Base-by-base conservation (phyloP, 2,888 invertebrate species). In the Sclerodermus sp. region DNA sequence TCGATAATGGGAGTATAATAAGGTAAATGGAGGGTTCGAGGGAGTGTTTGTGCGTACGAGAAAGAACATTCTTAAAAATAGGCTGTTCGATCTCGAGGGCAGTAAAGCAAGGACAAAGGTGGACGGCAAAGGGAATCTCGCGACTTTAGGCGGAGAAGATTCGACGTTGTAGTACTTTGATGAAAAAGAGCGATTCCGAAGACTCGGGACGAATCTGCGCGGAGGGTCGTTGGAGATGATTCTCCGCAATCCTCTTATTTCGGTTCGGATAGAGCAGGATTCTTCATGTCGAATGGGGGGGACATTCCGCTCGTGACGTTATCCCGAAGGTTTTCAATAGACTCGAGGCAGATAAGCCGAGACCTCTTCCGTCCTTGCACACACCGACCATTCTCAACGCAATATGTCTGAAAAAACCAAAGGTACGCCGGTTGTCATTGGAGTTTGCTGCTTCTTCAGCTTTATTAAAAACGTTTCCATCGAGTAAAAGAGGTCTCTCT, bases 321-420 rank as follows among this genome's bases (percentile, higher is more conserved):
- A 62, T 58, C 62, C 59, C 61, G 51, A 55, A 61, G 49, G 51
- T 63, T 66, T 66, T 66, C 64, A 64, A 67, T 59, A 49, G 62
- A 42, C 56, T 51, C 47, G 42, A 47, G 23, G 23, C 23, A 23
- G 23, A 23, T 23, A 23, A 23, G 23, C 23, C 23, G 23, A 8
- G 23, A 23, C 23, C 23, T 23, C 23, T 23, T 8, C 23, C 4
- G 23, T 8, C n/a, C n/a, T n/a, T 23, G 8, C 23, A 23, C 23
- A 23, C 8, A 23, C 3, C 3, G 23, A 8, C 23, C 23, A 23
- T 23, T 23, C 23, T 23, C 23, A 3, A 23, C 23, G 23, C 23
- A 23, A 23, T 23, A 23, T 23, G 23, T 23, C 23, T 23, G 23
- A 23, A 23, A 23, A 23, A 23, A 23, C 23, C 23, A 8, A 23